A percentile compares a stretch with the other conserved stretches of the same genome.
Evolutionary conservation across 2,797 vertebrate species (phyloP).

Genomic region (Oreochromis mossambicus): DNA sequence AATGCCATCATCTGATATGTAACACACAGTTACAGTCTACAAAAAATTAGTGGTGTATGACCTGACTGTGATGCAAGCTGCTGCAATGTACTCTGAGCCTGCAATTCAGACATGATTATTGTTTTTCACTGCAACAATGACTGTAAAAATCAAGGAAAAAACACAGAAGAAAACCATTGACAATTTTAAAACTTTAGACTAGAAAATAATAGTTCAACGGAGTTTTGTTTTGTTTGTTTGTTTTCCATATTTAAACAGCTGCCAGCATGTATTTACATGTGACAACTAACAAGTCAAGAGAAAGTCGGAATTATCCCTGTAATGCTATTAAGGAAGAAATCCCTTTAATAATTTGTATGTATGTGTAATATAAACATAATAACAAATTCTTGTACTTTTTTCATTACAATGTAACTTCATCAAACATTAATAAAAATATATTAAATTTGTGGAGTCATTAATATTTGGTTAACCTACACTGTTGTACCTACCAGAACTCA

Average conservation of each 20-base stretch:
- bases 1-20: neutral
- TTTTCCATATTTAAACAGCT: neutral
- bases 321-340: neutral
- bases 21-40: neutral
- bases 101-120: neutral
- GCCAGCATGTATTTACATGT: neutral
- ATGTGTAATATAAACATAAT: neutral
- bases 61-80: slow-evolving; percentile 24
- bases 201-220: neutral
- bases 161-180: neutral
- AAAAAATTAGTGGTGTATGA: neutral
- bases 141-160: neutral
- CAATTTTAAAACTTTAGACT: neutral
- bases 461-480: neutral
- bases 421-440: neutral
- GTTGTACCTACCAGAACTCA: neutral
- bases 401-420: neutral
- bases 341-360: neutral
- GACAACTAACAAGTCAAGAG: neutral
- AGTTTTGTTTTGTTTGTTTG: neutral
- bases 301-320: neutral
- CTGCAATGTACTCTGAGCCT: neutral
- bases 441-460: neutral
- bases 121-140: neutral
- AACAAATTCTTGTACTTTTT: neutral